phyloP scores from a whole-genome alignment of 2,113 vertebrate species.

The Diadophis punctatus region DNA sequence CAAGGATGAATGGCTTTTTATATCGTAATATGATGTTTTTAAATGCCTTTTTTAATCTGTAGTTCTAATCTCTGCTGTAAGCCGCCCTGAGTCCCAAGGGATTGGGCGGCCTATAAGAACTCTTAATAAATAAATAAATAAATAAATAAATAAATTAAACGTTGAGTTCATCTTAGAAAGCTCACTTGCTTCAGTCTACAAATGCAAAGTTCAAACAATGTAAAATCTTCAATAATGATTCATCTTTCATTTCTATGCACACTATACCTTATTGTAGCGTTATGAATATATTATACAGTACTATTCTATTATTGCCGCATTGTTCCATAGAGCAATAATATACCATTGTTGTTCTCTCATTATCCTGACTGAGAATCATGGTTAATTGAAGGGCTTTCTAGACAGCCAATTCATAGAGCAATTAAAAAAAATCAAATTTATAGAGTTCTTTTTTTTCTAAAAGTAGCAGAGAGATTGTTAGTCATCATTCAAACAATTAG shows the following conservation, averaged over 20 bases:
- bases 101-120: too few relatives aligned
- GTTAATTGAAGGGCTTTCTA: background rate
- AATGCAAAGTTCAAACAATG: background rate
- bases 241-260: background rate
- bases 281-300: background rate
- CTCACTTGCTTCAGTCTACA: background rate
- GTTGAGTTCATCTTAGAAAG: background rate
- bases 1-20: too few relatives aligned
- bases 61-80: too few relatives aligned
- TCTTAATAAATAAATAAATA: too few relatives aligned
- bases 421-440: background rate
- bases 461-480: background rate
- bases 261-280: background rate
- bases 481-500: background rate
- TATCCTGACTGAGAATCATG: background rate
- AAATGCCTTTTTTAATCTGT: too few relatives aligned
- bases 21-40: too few relatives aligned
- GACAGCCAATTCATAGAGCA: background rate
- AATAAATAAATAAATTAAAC: too few relatives aligned
- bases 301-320: background rate
- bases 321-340: background rate
- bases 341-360: background rate
- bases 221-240: background rate
- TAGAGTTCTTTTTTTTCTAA: background rate
- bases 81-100: too few relatives aligned